A percentile compares a stretch with the other conserved stretches of the same genome.
phyloP scores from a whole-genome alignment of 2,888 invertebrate genomes.

The Aquatica leii region DNA sequence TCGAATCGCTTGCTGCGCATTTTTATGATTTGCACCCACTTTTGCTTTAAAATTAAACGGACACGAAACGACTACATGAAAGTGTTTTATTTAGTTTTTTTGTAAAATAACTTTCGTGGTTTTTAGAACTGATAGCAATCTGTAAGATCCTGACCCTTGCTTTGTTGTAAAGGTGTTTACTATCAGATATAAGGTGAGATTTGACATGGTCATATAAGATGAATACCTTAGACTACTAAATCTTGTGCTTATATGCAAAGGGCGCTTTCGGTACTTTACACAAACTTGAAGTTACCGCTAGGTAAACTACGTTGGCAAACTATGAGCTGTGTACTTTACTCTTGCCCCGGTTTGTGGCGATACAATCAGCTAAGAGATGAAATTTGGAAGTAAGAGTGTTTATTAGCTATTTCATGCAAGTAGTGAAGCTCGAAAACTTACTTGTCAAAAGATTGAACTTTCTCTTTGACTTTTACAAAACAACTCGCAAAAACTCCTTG shows the following conservation, averaged over 20 bases:
- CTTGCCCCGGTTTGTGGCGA: slow-evolving; percentile 52
- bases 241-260: slow-evolving; percentile 52
- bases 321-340: slow-evolving; percentile 50
- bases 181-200: background rate
- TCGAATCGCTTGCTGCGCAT: slow-evolving; percentile 44
- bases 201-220: slow-evolving; percentile 33
- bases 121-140: no score
- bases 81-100: background rate
- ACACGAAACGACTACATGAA: slow-evolving; percentile 17
- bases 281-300: slow-evolving; percentile 54
- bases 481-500: no score
- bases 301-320: slow-evolving; percentile 54
- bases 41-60: slow-evolving; percentile 33
- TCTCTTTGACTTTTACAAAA: slow-evolving; percentile 1
- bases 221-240: slow-evolving; percentile 50
- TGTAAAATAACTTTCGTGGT: background rate
- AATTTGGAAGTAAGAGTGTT: slow-evolving; percentile 54
- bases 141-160: no score
- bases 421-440: slow-evolving; percentile 26
- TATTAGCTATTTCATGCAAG: slow-evolving; percentile 49
- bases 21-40: slow-evolving; percentile 39
- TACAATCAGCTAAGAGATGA: slow-evolving; percentile 56
- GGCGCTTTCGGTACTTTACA: slow-evolving; percentile 52
- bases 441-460: slow-evolving; percentile 22
- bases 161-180: background rate